Evolutionary conservation across 1,140 invertebrate species (phyloP), one percentile per base, ranked within the genome.

Genomic region (Chionoecetes opilio): DNA sequence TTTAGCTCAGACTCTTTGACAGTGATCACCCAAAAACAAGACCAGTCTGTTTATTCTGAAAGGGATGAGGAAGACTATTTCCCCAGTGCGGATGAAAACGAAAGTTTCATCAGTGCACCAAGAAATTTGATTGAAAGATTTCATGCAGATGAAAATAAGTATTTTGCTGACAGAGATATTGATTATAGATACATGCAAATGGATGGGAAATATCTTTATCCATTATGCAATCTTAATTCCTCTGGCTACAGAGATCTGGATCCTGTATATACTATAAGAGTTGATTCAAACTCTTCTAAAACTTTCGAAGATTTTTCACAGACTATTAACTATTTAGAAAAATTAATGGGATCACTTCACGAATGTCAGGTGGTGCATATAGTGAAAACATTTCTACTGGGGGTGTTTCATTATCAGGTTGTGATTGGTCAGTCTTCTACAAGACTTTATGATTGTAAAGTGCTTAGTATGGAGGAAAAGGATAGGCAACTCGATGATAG

Each of bases 381-480:
- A 32, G 32, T 93, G 21, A 85, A 85, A 21, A 53, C 34, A 31
- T 34, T 31, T 32, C 8, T 86, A 53, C 32, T 93, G n/a, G 92
- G 84, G n/a, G 29, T 87, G 37, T 34, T 41, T n/a, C 31, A 53
- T 6, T 93, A 93, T 85, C 82, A 63, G n/a, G 92, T 93, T 21
- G 37, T 87, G 41, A 29, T 93, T 63, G 85, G 92, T 34, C 82
- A 93, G 92, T 93, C 92, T 93, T 46, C 84, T 53, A 87, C 92
- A 87, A 53, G 29, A 34, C 92, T 93, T 93, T 93, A 93, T 93
- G 84, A 93, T 31, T 87, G 92, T 93, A 93, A 93, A 93, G 92
- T 93, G 82, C n/a, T 93, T 53, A 46, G 85, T 93, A 53, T 87
- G 92, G 85, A 87, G 84, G 38, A 86, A 63, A 75, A 29, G 14